Evolutionary conservation across 1,140 invertebrate species (phyloP).

Genomic region (Acyrthosiphon pisum): DNA sequence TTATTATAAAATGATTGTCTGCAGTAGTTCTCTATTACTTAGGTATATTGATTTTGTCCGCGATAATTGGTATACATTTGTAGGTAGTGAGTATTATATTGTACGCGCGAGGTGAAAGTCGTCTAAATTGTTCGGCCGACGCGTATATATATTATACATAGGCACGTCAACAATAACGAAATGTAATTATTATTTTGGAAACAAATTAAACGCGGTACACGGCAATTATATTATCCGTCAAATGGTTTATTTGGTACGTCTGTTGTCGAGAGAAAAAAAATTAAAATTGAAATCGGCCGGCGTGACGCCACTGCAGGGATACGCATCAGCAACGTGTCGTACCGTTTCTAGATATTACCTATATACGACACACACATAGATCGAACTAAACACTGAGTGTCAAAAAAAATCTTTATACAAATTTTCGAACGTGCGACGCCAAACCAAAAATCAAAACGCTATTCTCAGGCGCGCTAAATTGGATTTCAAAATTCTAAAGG

Average conservation of each 20-base stretch:
- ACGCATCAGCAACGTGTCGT: slow-evolving; percentile 26
- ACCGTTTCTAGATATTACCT: neutral
- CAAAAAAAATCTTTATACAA: neutral
- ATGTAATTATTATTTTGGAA: neutral
- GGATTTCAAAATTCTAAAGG: neutral
- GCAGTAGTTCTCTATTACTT: neutral
- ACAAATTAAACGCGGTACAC: slow-evolving; percentile 37
- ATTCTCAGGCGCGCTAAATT: no score
- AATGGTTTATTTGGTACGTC: neutral
- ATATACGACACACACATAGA: neutral
- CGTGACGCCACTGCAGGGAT: slow-evolving; percentile 6
- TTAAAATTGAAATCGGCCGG: neutral
- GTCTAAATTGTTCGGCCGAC: neutral
- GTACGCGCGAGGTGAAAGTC: neutral
- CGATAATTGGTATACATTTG: neutral
- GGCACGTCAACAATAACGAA: neutral
- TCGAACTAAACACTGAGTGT: neutral
- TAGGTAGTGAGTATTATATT: neutral
- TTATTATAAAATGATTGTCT: neutral
- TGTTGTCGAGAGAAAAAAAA: neutral
- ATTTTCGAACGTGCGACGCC: neutral
- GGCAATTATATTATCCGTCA: slow-evolving; percentile 14
- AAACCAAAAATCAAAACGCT: no score
- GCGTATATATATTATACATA: neutral
- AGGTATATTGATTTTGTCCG: neutral